Base-by-base conservation (phyloP, 1,140 invertebrate genomes). In the Euwallacea similis region DNA sequence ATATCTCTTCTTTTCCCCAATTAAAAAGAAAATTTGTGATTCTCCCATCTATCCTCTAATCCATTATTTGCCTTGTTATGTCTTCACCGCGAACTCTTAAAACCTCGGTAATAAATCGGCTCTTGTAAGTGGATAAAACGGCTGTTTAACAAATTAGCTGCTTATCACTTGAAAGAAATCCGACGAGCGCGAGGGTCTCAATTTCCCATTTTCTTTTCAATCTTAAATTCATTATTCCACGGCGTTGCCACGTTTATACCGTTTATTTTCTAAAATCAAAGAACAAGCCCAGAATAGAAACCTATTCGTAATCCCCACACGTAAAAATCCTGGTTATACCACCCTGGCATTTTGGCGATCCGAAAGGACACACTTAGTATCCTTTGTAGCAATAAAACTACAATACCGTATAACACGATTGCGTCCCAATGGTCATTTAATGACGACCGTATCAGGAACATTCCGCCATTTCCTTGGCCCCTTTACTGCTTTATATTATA, bases 371-470 rank as follows among this genome's bases (percentile, higher is more conserved):
- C 44, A 61, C 68, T 70, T 63, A 63, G 60, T 50, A 70, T 55
- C 68, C 68, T 60, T 62, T 63, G 68, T 63, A 53, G 60, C 54
- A 63, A 70, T 70, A 70, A 70, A 70, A 70, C 68, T 70, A 70
- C 68, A 70, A 70, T 70, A 63, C 68, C 68, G 68, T 63, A 70
- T 70, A 70, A 70, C 68, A 70, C 68, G 68, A 70, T 70, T 70
- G 59, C 15, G 60, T 70, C 53, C 68, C 50, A 60, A 70, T 70
- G 68, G 68, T 70, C 68, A 70, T 70, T 70, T 73, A 68, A 73
- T 73, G 58, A n/a, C 54, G 66, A 66, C 71, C 61, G 66, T 73
- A 67, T 68, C 60, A 67, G 58, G 66, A 73, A 73, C 71, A 73
- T 62, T 68, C 66, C 66, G 66, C 66, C 66, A 54, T 73, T 73